Percentiles rank a stretch among this genome's conserved stretches.
Conservation (phyloP, 2,797 vertebrate species). For the Brachyalestes nurse region DNA sequence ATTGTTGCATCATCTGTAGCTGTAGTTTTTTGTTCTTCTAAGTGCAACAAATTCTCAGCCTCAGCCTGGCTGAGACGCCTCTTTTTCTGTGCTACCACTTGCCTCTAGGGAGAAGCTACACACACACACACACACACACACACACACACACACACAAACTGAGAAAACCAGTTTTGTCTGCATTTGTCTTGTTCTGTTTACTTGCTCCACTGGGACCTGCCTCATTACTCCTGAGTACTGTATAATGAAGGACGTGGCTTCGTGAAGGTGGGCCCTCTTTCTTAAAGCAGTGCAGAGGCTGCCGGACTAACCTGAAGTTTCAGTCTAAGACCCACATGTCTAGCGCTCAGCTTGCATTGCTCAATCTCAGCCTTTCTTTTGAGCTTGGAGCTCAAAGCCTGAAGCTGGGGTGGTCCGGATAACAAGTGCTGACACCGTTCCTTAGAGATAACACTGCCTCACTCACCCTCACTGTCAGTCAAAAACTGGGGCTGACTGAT, state of each 20-base stretch:
- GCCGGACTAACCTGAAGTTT: conserved; percentile 36
- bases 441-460: neutral
- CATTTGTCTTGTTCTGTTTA: conserved; percentile 50
- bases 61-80: conserved; percentile 37
- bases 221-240: neutral
- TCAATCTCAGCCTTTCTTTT: conserved; percentile 18
- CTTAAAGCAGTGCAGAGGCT: neutral
- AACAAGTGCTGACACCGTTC: conserved; percentile 53
- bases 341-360: conserved; percentile 20
- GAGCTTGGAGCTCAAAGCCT: neutral
- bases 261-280: conserved; percentile 12
- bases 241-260: neutral
- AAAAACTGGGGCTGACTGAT: no score
- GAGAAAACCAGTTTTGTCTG: conserved; percentile 57
- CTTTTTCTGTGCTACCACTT: conserved; percentile 42
- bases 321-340: neutral
- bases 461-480: neutral
- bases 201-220: conserved; percentile 39
- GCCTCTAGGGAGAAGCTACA: conserved; percentile 55
- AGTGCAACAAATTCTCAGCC: conserved; percentile 33
- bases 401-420: conserved; percentile 9
- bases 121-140: conserved; percentile 2
- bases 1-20: no score
- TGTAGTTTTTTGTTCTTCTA: neutral
- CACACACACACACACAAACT: conserved; percentile 33